Evolutionary conservation across 2,113 vertebrate species (phyloP).

Genomic region (Tetrax tetrax): DNA sequence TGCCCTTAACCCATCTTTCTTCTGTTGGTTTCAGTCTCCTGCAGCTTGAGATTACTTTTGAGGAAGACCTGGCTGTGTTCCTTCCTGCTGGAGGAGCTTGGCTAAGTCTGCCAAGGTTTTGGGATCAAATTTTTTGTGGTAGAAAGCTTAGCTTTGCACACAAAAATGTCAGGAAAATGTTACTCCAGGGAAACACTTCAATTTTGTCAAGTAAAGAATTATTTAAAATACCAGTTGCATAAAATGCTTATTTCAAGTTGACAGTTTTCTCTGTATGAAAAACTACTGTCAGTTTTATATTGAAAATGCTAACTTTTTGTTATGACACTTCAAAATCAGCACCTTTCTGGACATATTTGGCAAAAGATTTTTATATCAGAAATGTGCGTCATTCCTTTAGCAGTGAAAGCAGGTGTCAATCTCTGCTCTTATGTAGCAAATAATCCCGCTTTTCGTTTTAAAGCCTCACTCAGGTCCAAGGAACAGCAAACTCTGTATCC

Average conservation of each 20-base stretch:
- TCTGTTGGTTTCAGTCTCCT: background rate
- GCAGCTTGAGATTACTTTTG: background rate
- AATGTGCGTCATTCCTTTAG: background rate
- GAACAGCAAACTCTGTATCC: background rate
- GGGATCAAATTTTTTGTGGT: background rate
- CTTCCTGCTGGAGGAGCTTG: background rate
- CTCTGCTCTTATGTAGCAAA: background rate
- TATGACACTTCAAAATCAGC: background rate
- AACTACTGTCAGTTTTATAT: background rate
- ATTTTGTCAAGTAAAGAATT: background rate
- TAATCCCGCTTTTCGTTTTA: background rate
- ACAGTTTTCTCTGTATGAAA: background rate
- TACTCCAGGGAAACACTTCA: background rate
- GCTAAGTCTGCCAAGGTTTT: background rate
- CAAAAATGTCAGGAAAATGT: background rate
- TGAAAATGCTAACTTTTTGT: background rate
- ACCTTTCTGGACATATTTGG: background rate
- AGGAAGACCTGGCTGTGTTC: background rate
- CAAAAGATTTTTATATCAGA: background rate
- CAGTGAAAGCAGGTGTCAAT: background rate
- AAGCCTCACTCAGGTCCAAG: background rate
- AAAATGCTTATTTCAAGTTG: background rate
- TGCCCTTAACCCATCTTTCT: background rate
- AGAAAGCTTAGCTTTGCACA: background rate
- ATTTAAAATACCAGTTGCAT: background rate